Base-by-base conservation (phyloP, 2,888 invertebrate species). In the Diachrysia chrysitis region DNA sequence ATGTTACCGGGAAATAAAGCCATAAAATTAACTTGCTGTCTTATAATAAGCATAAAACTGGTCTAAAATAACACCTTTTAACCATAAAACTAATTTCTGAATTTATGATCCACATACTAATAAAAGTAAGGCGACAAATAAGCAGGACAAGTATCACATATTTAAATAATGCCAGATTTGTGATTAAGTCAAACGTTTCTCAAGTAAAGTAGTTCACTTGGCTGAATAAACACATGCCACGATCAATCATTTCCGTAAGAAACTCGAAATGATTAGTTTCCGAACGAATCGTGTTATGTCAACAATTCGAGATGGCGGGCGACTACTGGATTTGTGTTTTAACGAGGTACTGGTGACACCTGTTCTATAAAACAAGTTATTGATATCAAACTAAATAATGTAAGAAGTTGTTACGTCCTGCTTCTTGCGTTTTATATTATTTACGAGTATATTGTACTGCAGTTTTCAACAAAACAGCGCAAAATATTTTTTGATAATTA, bases 231-330 rank as follows among this genome's bases (percentile, higher is more conserved):
- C 71, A 83, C 63, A 75, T 64, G 72, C 73, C 73, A 71, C 62
- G 56, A 83, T 84, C 78, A 77, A 86, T 85, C 81, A 81, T 73
- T 81, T 73, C 71, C 66, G 71, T 76, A 74, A 60, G 61, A 83
- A 71, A 79, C 64, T 68, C 25, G 62, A 74, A 82, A 67, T 73
- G 63, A 77, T 79, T 65, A 57, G 79, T 77, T 83, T 86, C 83
- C 82, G 77, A 73, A 85, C 82, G 80, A 78, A 83, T 67, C 81
- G 69, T 75, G 80, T 80, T 79, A 80, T 83, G 83, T 82, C 82
- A 84, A 83, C 78, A 78, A 79, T 85, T 81, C 79, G 66, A 84
- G 82, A 84, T 84, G 83, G 83, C 83, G 64, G 73, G 73, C 78
- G 67, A 84, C 88, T 86, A 83, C 87, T 78, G 83, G 74, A 66